Evolutionary conservation across 2,888 invertebrate genomes (phyloP), one percentile per base, ranked within the genome.

Genomic region (Ectemnius cavifrons): DNA sequence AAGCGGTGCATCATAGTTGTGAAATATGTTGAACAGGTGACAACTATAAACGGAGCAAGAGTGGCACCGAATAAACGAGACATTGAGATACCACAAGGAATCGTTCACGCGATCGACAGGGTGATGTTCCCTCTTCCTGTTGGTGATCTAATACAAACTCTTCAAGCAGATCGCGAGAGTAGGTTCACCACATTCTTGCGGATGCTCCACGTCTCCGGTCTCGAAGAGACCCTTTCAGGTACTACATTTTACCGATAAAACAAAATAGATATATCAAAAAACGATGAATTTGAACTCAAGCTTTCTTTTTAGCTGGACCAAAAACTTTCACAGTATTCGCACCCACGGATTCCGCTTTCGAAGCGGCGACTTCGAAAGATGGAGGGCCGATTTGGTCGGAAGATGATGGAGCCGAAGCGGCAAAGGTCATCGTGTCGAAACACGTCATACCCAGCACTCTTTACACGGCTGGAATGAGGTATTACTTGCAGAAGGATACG

Each of bases 101-200:
- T 96, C 81, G 96, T 96, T 0, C 97, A 97, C 87, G 95, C 96
- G 0, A 93, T 97, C 0, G 97, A 97, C 90, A 92, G 96, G 27
- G 97, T 97, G 3, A 96, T 97, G 96, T 97, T 97, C 92, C 97
- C 97, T 0, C 92, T 97, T 75, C 97, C 97, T 0, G 97, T 97
- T 0, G 97, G 97, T 1, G 97, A 97, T 91, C 91, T 97, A 65
- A 93, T 96, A 52, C 96, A 96, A 90, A 97, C 97, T 0, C 91
- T 97, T 65, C 96, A 96, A 87, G 95, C 96, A 0, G 97, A 97
- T 91, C 92, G 96, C 59, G 97, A 97, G 88, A 92, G 95, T 79
- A 92, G 97, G 80, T 97, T 97, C 91, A 95, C 95, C 20, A 95
- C 93, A 65, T 96, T 97, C 92, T 91, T 97, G 52, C 94, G 95